Evolutionary conservation across 2,113 vertebrate genomes (phyloP).

Genomic region (Atlantisia rogersi): DNA sequence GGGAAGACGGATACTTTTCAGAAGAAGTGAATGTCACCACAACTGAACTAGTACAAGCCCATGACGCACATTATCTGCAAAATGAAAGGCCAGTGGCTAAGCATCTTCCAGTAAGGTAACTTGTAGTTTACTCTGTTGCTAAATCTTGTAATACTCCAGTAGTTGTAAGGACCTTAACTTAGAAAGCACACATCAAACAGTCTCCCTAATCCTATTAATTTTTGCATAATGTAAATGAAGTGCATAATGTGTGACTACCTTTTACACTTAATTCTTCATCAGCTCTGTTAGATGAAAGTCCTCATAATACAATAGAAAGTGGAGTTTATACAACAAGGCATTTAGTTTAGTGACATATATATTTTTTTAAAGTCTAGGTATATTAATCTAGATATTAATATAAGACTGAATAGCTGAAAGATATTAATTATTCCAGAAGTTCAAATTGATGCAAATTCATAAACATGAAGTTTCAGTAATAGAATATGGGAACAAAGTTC

Average conservation of each 20-base stretch:
- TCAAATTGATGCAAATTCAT: neutral
- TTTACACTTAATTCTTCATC: neutral
- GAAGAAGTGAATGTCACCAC: neutral
- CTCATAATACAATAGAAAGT: neutral
- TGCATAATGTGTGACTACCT: neutral
- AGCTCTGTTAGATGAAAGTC: neutral
- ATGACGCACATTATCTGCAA: neutral
- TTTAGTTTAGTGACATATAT: neutral
- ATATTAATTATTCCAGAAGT: neutral
- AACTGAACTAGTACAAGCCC: neutral
- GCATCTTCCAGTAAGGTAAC: constrained; percentile 7
- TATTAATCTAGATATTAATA: neutral
- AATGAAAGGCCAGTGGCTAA: neutral
- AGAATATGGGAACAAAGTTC: neutral
- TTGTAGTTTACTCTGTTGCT: neutral
- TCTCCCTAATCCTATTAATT: neutral
- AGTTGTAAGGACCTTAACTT: neutral
- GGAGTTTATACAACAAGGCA: neutral
- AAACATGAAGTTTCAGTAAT: neutral
- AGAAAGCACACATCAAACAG: neutral
- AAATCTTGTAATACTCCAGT: neutral
- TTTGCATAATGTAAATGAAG: neutral
- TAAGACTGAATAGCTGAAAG: neutral
- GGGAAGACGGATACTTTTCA: neutral
- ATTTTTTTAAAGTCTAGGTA: neutral